Percentiles rank a stretch among this genome's conserved stretches.
phyloP scores from a whole-genome alignment of 1,140 invertebrate species.

The Penaeus indicus region DNA sequence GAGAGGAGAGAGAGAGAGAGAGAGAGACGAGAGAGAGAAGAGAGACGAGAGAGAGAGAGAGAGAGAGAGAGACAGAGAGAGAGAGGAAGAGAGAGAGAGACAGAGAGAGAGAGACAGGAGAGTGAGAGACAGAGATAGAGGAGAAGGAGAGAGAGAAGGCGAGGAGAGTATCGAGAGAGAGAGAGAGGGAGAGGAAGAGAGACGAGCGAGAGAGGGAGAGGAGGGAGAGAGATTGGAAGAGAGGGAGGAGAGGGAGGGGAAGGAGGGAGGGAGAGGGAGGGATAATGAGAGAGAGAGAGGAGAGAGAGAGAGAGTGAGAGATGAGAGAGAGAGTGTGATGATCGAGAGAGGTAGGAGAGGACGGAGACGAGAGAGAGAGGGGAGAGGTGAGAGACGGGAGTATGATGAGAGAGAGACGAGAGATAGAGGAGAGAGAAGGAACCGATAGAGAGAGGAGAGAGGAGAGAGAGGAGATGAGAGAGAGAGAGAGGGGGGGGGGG shows the following conservation, averaged over 20 bases:
- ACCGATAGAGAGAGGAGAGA: too few species aligned
- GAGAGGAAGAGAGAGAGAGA: not conserved
- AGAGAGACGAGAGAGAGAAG: not conserved
- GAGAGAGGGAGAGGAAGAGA: slow-evolving; percentile 6
- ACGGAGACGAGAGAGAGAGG: not conserved
- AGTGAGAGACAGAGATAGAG: not conserved
- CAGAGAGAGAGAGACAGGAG: not conserved
- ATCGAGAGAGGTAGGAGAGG: not conserved
- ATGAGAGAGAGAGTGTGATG: too few species aligned
- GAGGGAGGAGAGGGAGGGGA: not conserved
- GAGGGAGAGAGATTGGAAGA: not conserved
- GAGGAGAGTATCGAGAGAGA: not conserved
- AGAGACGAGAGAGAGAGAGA: not conserved
- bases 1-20: too few species aligned
- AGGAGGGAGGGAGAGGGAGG: not conserved
- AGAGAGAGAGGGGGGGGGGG: not conserved
- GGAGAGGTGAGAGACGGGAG: too few species aligned
- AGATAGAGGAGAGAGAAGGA: not conserved
- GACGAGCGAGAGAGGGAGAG: not conserved
- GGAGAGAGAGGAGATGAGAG: not conserved
- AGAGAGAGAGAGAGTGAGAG: not conserved
- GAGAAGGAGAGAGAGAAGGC: not conserved
- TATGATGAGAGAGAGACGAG: too few species aligned
- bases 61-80: not conserved
- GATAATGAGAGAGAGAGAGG: not conserved